phyloP scores from a whole-genome alignment of 2,888 invertebrate species.

The Coenonympha glycerion region DNA sequence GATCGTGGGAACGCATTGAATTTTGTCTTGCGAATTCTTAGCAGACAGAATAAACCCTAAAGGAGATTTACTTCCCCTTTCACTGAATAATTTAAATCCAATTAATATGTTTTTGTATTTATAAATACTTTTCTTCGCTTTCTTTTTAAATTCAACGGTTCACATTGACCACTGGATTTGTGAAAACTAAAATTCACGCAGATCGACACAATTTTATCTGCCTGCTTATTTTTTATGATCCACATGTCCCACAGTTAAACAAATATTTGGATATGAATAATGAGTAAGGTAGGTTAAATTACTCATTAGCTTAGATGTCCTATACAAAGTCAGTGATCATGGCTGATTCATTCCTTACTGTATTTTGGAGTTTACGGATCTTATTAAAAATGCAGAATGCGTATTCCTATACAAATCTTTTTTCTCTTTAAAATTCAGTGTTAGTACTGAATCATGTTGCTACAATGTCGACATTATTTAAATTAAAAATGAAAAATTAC shows the following conservation, averaged over 20 bases:
- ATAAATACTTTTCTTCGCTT: too few relatives aligned
- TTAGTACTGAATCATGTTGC: neutral
- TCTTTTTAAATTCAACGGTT: too few relatives aligned
- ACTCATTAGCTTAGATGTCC: neutral
- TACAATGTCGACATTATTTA: neutral
- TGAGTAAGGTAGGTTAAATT: too few relatives aligned
- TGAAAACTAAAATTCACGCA: too few relatives aligned
- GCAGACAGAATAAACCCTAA: neutral
- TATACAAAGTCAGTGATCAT: neutral
- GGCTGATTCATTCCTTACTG: neutral
- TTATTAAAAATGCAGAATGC: neutral
- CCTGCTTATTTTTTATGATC: too few relatives aligned
- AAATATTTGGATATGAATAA: too few relatives aligned
- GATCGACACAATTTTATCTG: too few relatives aligned
- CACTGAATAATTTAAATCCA: neutral
- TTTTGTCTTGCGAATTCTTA: constrained; percentile 4
- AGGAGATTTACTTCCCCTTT: neutral
- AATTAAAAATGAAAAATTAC: neutral
- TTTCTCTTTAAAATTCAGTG: neutral
- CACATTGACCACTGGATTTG: too few relatives aligned
- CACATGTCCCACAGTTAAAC: too few relatives aligned
- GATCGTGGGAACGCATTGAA: constrained; percentile 17
- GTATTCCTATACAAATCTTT: neutral
- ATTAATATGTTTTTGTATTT: neutral
- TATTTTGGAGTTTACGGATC: neutral